Conservation (phyloP, 2,888 invertebrate genomes). For the Lydus trimaculatus region DNA sequence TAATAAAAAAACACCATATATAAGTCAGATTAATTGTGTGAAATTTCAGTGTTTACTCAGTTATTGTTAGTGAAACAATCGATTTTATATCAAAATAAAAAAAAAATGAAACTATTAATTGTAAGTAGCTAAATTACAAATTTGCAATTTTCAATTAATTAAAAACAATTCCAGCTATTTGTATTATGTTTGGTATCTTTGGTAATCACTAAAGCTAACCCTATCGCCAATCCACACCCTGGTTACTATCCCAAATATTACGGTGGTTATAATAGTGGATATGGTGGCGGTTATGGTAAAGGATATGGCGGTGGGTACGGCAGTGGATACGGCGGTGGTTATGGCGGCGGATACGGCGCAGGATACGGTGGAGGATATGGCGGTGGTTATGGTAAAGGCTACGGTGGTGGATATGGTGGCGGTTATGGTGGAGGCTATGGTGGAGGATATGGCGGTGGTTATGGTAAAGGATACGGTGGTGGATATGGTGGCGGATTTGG, state of each 20-base stretch:
- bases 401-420: conserved; percentile 24
- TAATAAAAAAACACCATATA: neutral
- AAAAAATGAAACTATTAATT: neutral
- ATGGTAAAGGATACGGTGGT: conserved; percentile 10
- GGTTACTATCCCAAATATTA: neutral
- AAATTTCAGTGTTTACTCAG: neutral
- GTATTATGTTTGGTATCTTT: neutral
- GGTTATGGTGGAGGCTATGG: conserved; percentile 21
- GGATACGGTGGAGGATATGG: conserved; percentile 20
- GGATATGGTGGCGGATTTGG: conserved; percentile 21
- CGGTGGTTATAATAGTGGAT: neutral
- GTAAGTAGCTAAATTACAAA: neutral
- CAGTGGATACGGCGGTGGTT: conserved; percentile 26
- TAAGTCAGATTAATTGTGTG: neutral
- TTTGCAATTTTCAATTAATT: neutral
- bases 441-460: conserved; percentile 21
- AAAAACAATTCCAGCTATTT: neutral
- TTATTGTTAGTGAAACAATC: neutral
- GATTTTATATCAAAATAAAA: neutral
- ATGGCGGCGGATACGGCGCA: conserved; percentile 26
- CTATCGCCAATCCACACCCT: neutral
- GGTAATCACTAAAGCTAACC: neutral
- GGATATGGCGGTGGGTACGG: conserved; percentile 7
- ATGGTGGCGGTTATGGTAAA: neutral
- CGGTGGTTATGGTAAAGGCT: conserved; percentile 18